phyloP scores from a whole-genome alignment of 2,888 invertebrate genomes.

The Blera fallax region DNA sequence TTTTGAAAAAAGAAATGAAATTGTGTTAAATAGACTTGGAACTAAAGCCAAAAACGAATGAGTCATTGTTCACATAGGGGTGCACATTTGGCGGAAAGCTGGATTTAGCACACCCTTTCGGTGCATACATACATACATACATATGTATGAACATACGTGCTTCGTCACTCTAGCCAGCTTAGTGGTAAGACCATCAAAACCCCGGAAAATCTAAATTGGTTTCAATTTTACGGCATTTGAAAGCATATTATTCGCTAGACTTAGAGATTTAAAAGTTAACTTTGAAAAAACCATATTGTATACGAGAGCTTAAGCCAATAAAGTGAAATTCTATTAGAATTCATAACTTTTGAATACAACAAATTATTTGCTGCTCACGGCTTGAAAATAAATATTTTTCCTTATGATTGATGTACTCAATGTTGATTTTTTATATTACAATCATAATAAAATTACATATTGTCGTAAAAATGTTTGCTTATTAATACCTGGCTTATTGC shows the following conservation, averaged over 20 bases:
- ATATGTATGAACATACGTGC: neutral
- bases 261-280: neutral
- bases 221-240: neutral
- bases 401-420: neutral
- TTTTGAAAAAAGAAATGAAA: neutral
- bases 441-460: no score
- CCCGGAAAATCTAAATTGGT: conserved; percentile 32
- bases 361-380: neutral
- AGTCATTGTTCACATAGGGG: neutral
- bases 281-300: neutral
- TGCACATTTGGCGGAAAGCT: neutral
- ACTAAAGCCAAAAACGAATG: neutral
- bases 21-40: neutral
- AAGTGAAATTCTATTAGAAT: neutral
- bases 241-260: neutral
- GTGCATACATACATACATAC: neutral
- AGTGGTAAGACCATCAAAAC: conserved; percentile 20
- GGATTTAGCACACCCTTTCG: neutral
- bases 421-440: no score
- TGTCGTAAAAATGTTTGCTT: no score
- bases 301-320: neutral
- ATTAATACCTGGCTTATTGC: no score
- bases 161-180: neutral
- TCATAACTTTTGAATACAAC: neutral
- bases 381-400: neutral